A percentile compares a stretch with the other conserved stretches of the same genome.
Evolutionary conservation across 1,140 invertebrate species (phyloP).

Genomic region (Bombus cullumanus): DNA sequence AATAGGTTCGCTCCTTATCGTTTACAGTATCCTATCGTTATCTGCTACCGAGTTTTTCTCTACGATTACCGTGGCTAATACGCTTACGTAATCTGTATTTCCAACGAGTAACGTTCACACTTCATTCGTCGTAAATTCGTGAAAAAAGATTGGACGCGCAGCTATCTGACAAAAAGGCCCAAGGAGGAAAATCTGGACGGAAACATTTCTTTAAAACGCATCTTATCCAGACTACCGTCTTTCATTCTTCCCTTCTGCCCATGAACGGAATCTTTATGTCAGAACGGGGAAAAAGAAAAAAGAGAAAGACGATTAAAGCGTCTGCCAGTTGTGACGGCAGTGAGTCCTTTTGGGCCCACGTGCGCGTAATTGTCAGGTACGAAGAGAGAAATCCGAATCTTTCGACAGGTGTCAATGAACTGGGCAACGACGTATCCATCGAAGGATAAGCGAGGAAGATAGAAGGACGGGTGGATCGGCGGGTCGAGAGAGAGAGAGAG

Average conservation of each 20-base stretch:
- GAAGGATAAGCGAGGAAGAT: slow-evolving; percentile 65
- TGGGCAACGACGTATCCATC: slow-evolving; percentile 67
- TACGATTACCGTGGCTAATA: not conserved
- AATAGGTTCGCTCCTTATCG: not conserved
- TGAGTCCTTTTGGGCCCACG: slow-evolving; percentile 59
- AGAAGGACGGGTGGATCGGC: slow-evolving; percentile 24
- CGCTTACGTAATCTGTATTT: slow-evolving; percentile 2
- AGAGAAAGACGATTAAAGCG: slow-evolving; percentile 20
- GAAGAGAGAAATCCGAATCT: slow-evolving; percentile 70
- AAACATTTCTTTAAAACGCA: not conserved
- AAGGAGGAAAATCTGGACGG: not conserved
- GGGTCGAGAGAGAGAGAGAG: slow-evolving; percentile 22
- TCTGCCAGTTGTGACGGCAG: slow-evolving; percentile 46
- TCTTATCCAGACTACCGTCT: not conserved
- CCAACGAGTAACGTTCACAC: not conserved
- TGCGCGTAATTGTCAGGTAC: slow-evolving; percentile 72
- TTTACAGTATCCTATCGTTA: slow-evolving; percentile 24
- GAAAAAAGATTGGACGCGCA: not conserved
- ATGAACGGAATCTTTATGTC: slow-evolving; percentile 26
- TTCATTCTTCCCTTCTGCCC: not conserved
- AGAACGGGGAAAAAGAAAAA: not conserved
- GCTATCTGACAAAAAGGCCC: no score
- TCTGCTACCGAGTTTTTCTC: slow-evolving; percentile 1
- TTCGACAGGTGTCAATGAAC: slow-evolving; percentile 80
- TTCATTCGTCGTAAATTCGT: not conserved